Conservation (phyloP, 2,888 invertebrate species). For the Drosophila sordidula region DNA sequence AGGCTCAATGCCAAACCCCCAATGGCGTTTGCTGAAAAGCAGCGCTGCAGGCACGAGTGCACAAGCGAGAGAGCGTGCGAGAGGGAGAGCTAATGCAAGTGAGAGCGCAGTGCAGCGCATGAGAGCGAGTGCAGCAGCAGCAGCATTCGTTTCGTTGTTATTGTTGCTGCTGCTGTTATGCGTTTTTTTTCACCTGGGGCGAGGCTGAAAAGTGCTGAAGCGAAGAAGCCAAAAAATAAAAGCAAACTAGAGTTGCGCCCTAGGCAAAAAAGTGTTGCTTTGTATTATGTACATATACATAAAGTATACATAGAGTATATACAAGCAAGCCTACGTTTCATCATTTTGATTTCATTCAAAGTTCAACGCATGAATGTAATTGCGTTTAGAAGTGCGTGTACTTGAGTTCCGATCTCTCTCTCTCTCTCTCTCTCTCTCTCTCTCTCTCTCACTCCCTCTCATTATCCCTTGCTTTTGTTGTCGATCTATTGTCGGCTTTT, state of each 20-base stretch:
- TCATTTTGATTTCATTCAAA: constrained; percentile 52
- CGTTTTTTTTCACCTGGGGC: constrained; percentile 55
- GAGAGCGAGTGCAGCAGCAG: constrained; percentile 52
- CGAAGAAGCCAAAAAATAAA: constrained; percentile 30
- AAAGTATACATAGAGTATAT: not conserved
- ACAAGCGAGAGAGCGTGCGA: constrained; percentile 20
- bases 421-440: constrained; percentile 12
- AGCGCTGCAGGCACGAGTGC: constrained; percentile 61
- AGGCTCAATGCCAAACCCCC: constrained; percentile 75
- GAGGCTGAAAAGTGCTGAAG: constrained; percentile 40
- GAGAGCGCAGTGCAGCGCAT: constrained; percentile 38
- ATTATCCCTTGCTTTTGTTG: constrained; percentile 55
- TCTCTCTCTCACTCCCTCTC: constrained; percentile 6
- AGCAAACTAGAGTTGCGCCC: constrained; percentile 31
- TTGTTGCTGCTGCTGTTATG: constrained; percentile 35
- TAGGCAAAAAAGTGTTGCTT: constrained; percentile 34
- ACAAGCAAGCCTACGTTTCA: constrained; percentile 20
- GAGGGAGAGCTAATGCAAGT: constrained; percentile 31
- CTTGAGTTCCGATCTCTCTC: constrained; percentile 48
- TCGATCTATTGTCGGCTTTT: constrained; percentile 60
- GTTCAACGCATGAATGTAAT: constrained; percentile 62
- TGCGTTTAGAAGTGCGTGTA: constrained; percentile 78
- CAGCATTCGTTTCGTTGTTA: constrained; percentile 34
- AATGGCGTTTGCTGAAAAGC: constrained; percentile 74
- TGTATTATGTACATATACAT: constrained; percentile 12